Base-by-base conservation (phyloP, 2,113 vertebrate genomes). In the Erythrolamprus reginae region DNA sequence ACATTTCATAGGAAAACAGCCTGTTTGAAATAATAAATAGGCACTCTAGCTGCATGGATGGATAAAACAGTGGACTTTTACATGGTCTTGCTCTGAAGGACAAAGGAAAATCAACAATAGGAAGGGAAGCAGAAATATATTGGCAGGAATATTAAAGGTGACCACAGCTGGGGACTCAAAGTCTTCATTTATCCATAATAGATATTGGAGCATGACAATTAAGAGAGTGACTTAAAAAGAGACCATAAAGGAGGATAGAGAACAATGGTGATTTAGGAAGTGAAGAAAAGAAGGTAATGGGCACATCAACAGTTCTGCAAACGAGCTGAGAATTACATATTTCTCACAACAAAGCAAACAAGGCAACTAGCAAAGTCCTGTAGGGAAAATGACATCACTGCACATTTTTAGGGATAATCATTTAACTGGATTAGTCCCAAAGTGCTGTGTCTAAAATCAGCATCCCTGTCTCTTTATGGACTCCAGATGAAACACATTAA, bases 401-500 rank as follows among this genome's bases (percentile, higher is more conserved):
- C 97, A 97, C 96, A 97, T 97, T 98, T 98, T 97, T 97, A 98
- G 97, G 97, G 96, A 97, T 98, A 98, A 98, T 98, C 97, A 98
- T 98, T 98, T 97, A 98, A 97, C 97, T 98, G 97, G 97, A 98
- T 98, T 98, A 98, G 97, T 97, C 97, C 97, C 97, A 97, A 97
- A 98, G 97, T 98, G 97, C 97, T 97, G 97, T 97, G 97, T 97
- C 97, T 98, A 98, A 98, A 97, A 97, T 97, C 97, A 97, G 97
- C 96, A 97, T 97, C 97, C 96, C 96, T 97, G 97, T 97, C 97
- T 98, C 97, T 98, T 98, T 98, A 98, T 98, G 98, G 97, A 98
- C 98, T 98, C 97, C 98, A 99, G 98, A 99, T 99, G 98, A 99
- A 98, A 98, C 97, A 94, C 98, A 99, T 99, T 98, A 99, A 98